Evolutionary conservation across 2,888 invertebrate genomes (phyloP), one percentile per base, ranked within the genome.

Genomic region (Sepioteuthis lessoniana): DNA sequence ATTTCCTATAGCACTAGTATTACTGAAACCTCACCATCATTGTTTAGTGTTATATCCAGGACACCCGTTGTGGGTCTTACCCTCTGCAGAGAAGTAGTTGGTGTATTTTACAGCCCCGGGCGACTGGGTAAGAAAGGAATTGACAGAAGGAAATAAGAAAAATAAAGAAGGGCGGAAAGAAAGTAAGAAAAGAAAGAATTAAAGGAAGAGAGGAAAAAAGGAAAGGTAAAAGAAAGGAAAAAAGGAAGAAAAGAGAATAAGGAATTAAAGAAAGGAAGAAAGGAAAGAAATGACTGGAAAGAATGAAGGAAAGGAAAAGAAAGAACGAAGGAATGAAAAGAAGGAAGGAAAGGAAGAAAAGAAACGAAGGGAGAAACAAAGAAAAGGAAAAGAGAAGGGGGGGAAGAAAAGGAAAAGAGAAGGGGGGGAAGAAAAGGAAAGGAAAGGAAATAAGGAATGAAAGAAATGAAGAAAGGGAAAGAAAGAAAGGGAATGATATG

Each of bases 81-180:
- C n/a, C n/a, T n/a, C n/a, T n/a, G n/a, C n/a, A 50, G 19, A 21
- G 50, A n/a, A n/a, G n/a, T n/a, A n/a, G n/a, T n/a, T n/a, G n/a
- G n/a, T n/a, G n/a, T n/a, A n/a, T n/a, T n/a, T n/a, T n/a, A n/a
- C n/a, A n/a, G n/a, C n/a, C n/a, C n/a, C n/a, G n/a, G n/a, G n/a
- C n/a, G n/a, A n/a, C n/a, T n/a, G n/a, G n/a, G n/a, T n/a, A n/a
- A n/a, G n/a, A n/a, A n/a, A n/a, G n/a, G n/a, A n/a, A n/a, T n/a
- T n/a, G n/a, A n/a, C n/a, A n/a, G n/a, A n/a, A n/a, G n/a, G n/a
- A n/a, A 55, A 7, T 2, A 4, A 55, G 25, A 28, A 21, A 55
- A 13, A 13, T 10, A 76, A 10, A 13, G n/a, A 2, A 8, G 3
- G 0, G 7, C 0, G n/a, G 25, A 1, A n/a, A n/a, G 2, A n/a